These are phyloP conservation scores for Deroplatys truncata DNA, from an alignment of 2,888 invertebrate genomes.

Conservation along the genomic window DNA sequence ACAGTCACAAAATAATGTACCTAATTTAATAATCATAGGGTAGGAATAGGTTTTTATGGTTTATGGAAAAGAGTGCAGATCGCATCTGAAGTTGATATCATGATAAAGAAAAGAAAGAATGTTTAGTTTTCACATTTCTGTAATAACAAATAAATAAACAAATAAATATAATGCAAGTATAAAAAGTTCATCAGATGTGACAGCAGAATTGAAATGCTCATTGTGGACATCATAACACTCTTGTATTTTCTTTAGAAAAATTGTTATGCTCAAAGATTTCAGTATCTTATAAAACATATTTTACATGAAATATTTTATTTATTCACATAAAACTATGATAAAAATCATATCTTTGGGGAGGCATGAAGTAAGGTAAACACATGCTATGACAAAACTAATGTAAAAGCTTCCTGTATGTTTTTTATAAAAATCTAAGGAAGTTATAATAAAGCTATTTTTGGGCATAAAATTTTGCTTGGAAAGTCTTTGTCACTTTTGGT, in stretches of 20 bases:
- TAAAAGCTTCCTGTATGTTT: not conserved
- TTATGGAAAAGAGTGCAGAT: not conserved
- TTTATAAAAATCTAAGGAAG: not conserved
- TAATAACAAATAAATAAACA: not conserved
- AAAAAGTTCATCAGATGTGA: not conserved
- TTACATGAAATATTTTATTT: not conserved
- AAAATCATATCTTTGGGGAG: not conserved
- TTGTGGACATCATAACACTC: not conserved
- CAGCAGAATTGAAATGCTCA: not conserved
- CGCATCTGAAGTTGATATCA: not conserved
- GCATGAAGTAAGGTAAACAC: not conserved
- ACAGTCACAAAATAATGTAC: too few relatives aligned
- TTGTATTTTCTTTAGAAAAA: not conserved
- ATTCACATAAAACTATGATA: not conserved
- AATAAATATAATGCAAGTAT: not conserved
- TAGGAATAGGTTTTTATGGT: not conserved
- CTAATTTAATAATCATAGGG: not conserved
- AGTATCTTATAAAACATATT: not conserved
- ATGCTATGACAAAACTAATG: not conserved
- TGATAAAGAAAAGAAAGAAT: not conserved
- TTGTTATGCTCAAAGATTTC: not conserved
- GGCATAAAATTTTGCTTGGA: not conserved
- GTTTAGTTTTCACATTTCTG: not conserved
- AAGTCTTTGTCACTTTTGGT: not conserved
- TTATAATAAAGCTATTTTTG: not conserved